Evolutionary conservation across 1,140 invertebrate species (phyloP).

Genomic region (Anastrepha ludens): DNA sequence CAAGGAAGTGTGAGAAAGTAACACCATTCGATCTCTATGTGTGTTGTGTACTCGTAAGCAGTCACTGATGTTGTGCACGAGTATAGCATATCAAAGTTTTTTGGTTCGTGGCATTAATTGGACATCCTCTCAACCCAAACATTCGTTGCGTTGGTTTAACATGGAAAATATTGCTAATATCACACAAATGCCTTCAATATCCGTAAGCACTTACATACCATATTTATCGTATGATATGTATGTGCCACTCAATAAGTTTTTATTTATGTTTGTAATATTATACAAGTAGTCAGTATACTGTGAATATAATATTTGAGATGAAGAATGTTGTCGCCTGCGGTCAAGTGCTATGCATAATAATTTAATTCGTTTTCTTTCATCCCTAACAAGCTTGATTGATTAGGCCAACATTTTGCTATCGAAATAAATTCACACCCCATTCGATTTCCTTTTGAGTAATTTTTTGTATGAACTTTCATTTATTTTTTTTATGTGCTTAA

Average conservation of each 20-base stretch:
- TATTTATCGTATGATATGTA: neutral
- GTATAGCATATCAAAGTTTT: neutral
- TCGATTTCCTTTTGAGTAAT: no score
- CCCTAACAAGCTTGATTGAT: slow-evolving; percentile 32
- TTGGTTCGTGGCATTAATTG: slow-evolving; percentile 23
- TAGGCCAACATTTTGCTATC: neutral
- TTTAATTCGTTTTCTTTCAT: neutral
- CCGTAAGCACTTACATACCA: neutral
- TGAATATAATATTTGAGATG: neutral
- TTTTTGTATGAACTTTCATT: no score
- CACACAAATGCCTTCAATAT: neutral
- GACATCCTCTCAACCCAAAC: neutral
- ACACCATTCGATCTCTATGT: slow-evolving; percentile 15
- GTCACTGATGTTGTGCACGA: neutral
- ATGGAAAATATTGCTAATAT: slow-evolving; percentile 4
- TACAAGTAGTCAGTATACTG: neutral
- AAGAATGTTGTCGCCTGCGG: slow-evolving; percentile 8
- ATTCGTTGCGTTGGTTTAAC: neutral
- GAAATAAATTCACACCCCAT: no score
- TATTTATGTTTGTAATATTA: neutral
- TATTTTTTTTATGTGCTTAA: no score
- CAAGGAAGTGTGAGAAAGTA: neutral
- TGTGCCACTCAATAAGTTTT: neutral
- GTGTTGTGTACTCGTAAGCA: neutral
- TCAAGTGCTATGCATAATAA: neutral